Evolutionary conservation across 2,888 invertebrate genomes (phyloP).

Genomic region (Tenthredo distinguenda): DNA sequence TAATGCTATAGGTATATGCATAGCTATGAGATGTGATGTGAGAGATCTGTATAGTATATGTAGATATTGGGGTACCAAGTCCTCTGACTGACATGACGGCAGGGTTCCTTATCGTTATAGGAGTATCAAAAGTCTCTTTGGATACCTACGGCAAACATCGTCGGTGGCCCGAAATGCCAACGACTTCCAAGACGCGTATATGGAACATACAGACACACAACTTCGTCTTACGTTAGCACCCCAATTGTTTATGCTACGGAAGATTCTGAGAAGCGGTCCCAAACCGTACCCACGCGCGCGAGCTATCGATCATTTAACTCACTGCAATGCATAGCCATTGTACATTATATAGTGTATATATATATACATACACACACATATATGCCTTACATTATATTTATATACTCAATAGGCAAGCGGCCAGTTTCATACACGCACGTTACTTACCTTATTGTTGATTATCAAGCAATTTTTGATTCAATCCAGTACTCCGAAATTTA

Average conservation of each 20-base stretch:
- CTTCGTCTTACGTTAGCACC: conserved; percentile 44
- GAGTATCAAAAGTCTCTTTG: conserved; percentile 36
- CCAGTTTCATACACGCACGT: not conserved
- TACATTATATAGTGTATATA: not conserved
- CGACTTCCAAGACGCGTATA: conserved; percentile 47
- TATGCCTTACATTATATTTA: not conserved
- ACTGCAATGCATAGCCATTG: not conserved
- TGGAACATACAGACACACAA: not conserved
- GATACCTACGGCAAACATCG: conserved; percentile 18
- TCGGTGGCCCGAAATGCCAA: conserved; percentile 48
- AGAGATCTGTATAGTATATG: not conserved
- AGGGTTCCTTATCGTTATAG: conserved; percentile 20
- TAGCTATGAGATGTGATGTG: not conserved
- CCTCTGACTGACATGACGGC: not conserved
- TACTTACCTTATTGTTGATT: too few species aligned
- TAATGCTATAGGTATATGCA: too few species aligned
- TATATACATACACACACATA: too few species aligned
- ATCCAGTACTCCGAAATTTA: too few species aligned
- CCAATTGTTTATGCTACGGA: conserved; percentile 53
- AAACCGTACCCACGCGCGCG: conserved; percentile 34
- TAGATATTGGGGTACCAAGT: not conserved
- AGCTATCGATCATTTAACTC: conserved; percentile 16
- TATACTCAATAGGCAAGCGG: not conserved
- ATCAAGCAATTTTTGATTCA: too few species aligned
- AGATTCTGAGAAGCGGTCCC: conserved; percentile 51